These are phyloP conservation scores for Eleutherodactylus coqui DNA, from an alignment of 2,797 vertebrate species.

Conservation along the genomic window DNA sequence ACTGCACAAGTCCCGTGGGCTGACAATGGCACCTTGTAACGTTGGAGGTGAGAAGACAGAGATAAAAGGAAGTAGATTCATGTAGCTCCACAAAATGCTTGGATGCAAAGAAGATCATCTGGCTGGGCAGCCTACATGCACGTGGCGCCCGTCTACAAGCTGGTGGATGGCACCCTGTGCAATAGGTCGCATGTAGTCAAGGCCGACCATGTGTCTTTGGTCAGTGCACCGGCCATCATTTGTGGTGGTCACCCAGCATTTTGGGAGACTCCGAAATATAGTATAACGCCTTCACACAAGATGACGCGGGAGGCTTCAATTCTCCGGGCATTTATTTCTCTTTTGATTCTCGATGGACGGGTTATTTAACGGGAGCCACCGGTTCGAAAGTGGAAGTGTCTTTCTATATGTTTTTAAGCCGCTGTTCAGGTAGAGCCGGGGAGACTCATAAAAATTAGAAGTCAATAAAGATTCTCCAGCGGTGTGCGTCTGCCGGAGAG, in stretches of 20 bases:
- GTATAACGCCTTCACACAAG: neutral
- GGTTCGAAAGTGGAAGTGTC: neutral
- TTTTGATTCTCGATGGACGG: neutral
- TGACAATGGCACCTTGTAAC: too few species aligned
- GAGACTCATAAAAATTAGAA: slow-evolving; percentile 32
- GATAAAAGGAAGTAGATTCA: too few species aligned
- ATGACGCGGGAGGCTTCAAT: neutral
- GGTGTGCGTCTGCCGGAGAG: slow-evolving; percentile 30
- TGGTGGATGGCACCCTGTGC: too few species aligned
- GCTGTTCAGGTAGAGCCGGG: neutral
- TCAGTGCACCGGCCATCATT: neutral
- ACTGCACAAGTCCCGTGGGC: too few species aligned
- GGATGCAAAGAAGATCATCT: too few species aligned
- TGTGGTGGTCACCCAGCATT: neutral
- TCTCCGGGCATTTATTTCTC: neutral
- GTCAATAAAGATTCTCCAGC: slow-evolving; percentile 48
- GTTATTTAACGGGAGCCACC: neutral
- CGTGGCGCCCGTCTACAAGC: too few species aligned
- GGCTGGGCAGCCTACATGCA: too few species aligned
- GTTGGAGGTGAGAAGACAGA: too few species aligned
- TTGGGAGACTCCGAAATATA: neutral
- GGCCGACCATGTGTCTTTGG: neutral
- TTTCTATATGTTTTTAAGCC: neutral
- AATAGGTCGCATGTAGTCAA: too few species aligned
- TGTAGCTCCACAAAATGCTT: too few species aligned